Conservation (phyloP, 2,113 vertebrate genomes). For the Pseudois nayaur region DNA sequence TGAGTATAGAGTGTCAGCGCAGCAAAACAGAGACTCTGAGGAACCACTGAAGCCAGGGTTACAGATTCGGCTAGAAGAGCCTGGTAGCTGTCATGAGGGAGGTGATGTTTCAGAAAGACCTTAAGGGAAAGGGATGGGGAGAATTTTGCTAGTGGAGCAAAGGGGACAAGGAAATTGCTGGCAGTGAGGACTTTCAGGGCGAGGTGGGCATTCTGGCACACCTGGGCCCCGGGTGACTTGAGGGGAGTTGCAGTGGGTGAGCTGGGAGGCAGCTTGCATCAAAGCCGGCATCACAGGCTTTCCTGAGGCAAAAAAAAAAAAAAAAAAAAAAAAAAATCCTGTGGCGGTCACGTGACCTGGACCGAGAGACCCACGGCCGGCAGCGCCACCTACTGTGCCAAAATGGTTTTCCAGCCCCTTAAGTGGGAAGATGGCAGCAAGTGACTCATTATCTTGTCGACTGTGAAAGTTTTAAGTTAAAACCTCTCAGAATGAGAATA, state of each 20-base stretch:
- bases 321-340: no score
- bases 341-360: rapidly evolving
- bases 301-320: neutral
- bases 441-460: neutral
- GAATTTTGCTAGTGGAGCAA: neutral
- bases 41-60: neutral
- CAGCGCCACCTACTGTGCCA: slow-evolving; percentile 66
- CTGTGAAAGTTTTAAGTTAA: neutral
- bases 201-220: rapidly evolving
- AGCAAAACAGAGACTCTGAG: neutral
- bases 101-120: neutral
- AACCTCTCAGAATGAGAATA: neutral
- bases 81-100: neutral
- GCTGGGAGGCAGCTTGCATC: neutral
- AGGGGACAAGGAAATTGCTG: neutral
- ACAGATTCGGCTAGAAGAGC: neutral
- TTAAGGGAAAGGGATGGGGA: neutral
- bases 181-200: neutral
- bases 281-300: neutral
- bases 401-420: neutral
- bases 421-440: neutral
- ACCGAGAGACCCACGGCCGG: neutral
- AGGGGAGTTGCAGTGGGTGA: rapidly evolving
- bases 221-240: neutral
- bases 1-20: no score